Evolutionary conservation across 2,797 vertebrate genomes (phyloP), one percentile per base, ranked within the genome.

Genomic region (Onychomys leucogaster): DNA sequence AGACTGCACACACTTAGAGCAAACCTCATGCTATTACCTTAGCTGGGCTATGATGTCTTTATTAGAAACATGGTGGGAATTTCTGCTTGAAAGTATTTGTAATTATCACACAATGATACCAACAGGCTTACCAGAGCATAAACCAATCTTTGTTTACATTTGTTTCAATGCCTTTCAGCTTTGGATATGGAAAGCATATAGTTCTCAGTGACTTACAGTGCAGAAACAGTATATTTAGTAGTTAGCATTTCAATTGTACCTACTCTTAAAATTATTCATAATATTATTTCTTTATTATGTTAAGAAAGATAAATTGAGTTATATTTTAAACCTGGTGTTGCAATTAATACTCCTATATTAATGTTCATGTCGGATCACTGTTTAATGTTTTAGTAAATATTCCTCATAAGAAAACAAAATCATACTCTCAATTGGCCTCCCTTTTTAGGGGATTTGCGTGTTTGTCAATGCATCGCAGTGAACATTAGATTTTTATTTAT

Each of bases 351-450:
- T 71, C 16, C 63, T 55, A 10, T 76, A 57, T 75, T 71, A 61
- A 21, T 91, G 37, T 59, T 86, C 0, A 65, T 37, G 94, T 95
- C 55, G 43, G 2, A 9, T 92, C 4, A 34, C 41, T 0, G 0
- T 73, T 69, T 8, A 6, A 78, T 88, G 91, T 59, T 46, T 73
- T 41, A 73, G n/a, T 57, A 57, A 12, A 75, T 34, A 32, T 75
- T 59, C 17, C 10, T 57, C 16, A 29, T 2, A 78, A 57, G 8
- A 55, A 57, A 92, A 34, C 9, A 84, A 59, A 71, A 27, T 25
- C 9, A n/a, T 1, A 17, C 8, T 10, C 1, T 17, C 0, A 69
- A 67, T 29, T 46, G 11, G 25, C 4, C 6, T n/a, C 23, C 37
- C 0, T 69, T 32, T 76, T 88, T 2, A n/a, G 16, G 13, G 4